Percentiles rank a stretch among this genome's conserved stretches.
Conservation (phyloP, 1,140 invertebrate species). For the Pseudomyrmex gracilis region DNA sequence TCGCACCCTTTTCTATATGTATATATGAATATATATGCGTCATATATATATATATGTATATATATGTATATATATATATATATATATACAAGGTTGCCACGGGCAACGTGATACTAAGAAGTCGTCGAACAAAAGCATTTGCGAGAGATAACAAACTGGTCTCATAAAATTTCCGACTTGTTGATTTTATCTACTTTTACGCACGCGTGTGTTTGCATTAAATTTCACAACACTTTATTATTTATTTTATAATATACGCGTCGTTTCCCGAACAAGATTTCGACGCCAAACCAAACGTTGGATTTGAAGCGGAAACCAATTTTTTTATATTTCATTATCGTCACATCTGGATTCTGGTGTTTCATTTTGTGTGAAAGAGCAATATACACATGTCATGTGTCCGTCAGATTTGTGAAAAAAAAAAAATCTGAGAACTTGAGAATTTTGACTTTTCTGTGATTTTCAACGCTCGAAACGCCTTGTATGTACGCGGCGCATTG, state of each 20-base stretch:
- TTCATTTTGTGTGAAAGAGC: not conserved
- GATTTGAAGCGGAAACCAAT: no score
- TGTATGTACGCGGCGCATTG: slow-evolving; percentile 8
- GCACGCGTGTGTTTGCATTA: not conserved
- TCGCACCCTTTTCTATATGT: slow-evolving; percentile 69
- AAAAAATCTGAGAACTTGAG: not conserved
- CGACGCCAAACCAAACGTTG: not conserved
- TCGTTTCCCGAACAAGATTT: not conserved
- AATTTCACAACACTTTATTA: not conserved
- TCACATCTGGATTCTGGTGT: not conserved
- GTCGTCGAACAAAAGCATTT: slow-evolving; percentile 18
- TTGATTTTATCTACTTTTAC: slow-evolving; percentile 3
- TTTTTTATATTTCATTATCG: not conserved
- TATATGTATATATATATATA: slow-evolving; percentile 62
- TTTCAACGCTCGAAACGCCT: not conserved
- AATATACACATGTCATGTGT: not conserved
- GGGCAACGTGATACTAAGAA: not conserved
- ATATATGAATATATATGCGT: slow-evolving; percentile 64
- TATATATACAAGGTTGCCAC: slow-evolving; percentile 55
- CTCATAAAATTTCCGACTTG: slow-evolving; percentile 10
- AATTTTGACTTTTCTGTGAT: no score
- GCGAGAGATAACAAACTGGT: slow-evolving; percentile 29
- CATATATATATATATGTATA: slow-evolving; percentile 63
- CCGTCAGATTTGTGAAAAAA: not conserved
- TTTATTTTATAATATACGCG: not conserved